These are phyloP conservation scores for Dorcus hopei DNA, from an alignment of 2,888 invertebrate species.

Conservation along the genomic window DNA sequence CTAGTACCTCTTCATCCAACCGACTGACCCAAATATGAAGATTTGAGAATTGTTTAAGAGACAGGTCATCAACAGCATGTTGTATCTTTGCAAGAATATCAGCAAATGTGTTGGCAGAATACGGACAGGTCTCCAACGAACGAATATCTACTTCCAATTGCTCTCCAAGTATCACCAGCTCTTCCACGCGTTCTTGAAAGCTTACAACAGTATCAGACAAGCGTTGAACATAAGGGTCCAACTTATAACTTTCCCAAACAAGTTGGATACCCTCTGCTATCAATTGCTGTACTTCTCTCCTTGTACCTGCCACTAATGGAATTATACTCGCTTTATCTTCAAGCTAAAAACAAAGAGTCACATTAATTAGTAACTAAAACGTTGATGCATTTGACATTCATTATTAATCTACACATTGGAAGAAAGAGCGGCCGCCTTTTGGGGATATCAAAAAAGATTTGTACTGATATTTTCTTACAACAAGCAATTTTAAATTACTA, in stretches of 20 bases:
- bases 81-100: slow-evolving; percentile 94
- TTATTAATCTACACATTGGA: too few species aligned
- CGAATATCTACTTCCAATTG: slow-evolving; percentile 95
- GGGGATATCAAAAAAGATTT: too few species aligned
- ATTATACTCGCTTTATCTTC: slow-evolving; percentile 92
- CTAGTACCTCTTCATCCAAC: slow-evolving; percentile 80
- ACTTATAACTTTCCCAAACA: slow-evolving; percentile 98
- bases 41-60: slow-evolving; percentile 96
- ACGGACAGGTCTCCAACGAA: slow-evolving; percentile 94
- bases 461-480: too few species aligned
- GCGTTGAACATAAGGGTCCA: slow-evolving; percentile 95
- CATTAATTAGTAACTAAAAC: neutral
- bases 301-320: slow-evolving; percentile 90
- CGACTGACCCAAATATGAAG: slow-evolving; percentile 94
- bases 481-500: too few species aligned
- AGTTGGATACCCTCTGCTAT: slow-evolving; percentile 92
- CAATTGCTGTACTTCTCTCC: slow-evolving; percentile 86
- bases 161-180: slow-evolving; percentile 91
- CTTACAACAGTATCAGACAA: slow-evolving; percentile 92
- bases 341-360: slow-evolving; percentile 57
- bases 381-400: too few species aligned
- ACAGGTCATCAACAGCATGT: slow-evolving; percentile 95
- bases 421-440: too few species aligned
- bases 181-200: slow-evolving; percentile 94
- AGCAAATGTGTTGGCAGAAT: slow-evolving; percentile 88